Evolutionary conservation across 1,140 invertebrate species (phyloP), one percentile per base, ranked within the genome.

Genomic region (Nebria ingens): DNA sequence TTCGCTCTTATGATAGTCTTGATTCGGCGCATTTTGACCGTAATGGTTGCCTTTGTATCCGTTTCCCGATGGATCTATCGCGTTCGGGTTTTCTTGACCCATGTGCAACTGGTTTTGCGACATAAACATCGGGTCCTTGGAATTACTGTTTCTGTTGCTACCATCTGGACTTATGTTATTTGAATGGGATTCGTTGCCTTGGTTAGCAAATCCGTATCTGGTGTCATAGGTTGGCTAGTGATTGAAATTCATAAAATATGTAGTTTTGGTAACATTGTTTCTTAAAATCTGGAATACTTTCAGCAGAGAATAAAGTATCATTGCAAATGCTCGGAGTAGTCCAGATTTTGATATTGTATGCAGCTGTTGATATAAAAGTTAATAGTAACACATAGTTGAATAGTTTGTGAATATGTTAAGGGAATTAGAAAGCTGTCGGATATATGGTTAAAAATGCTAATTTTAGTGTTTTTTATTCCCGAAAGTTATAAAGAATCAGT

Each of bases 141-240:
- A 6, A 45, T 45, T 45, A 45, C 15, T 6, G 15, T 45, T 45
- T 12, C 17, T 9, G 17, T 45, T 45, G 15, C 40, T 45, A 45
- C 40, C 40, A 45, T 45, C 40, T 17, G 40, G 40, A 45, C 40
- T 45, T 6, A 45, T 45, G 17, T 45, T 45, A 45, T 45, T 45
- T 4, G 9, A 12, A 17, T 45, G 40, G 4, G 40, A 3, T 17
- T 45, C 40, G 6, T 6, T 6, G 15, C 15, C 15, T 45, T 45
- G 40, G 6, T 6, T 11, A 4, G 40, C 9, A 52, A 69, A 71
- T 15, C 68, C 68, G 51, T 69, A 71, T 19, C 69, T 54, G 0
- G 65, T 60, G 51, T 71, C 69, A 52, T 71, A 71, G n/a, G 58
- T 68, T 0, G 69, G 69, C 68, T 70, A 51, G n/a, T n/a, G n/a